Percentiles rank a stretch among this genome's conserved stretches.
These are phyloP conservation scores for Noturus placidus DNA, from an alignment of 2,113 vertebrate species.

Conservation along the genomic window DNA sequence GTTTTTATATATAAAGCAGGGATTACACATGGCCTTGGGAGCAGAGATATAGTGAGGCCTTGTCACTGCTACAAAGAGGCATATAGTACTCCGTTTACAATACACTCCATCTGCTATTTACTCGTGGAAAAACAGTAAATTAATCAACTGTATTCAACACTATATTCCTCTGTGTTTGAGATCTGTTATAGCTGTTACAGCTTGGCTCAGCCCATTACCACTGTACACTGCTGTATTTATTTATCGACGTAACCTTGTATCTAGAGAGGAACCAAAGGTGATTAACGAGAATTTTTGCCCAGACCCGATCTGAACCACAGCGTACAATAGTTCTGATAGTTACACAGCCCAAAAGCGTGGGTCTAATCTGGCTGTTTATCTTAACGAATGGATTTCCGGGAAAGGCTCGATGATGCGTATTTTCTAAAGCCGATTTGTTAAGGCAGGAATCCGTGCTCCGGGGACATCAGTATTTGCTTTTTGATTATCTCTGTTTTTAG, in stretches of 20 bases:
- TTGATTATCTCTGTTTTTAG: slow-evolving; percentile 45
- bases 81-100: background rate
- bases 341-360: slow-evolving; percentile 17
- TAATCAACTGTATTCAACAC: background rate
- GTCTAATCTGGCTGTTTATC: slow-evolving; percentile 44
- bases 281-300: background rate
- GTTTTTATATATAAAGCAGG: slow-evolving; percentile 30
- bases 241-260: background rate
- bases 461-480: slow-evolving; percentile 57
- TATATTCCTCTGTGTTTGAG: background rate
- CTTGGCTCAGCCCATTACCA: background rate
- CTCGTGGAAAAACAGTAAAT: background rate
- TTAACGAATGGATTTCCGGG: background rate
- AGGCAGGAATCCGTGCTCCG: slow-evolving; percentile 42
- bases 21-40: slow-evolving; percentile 51
- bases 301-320: slow-evolving; percentile 30
- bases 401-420: slow-evolving; percentile 46
- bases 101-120: background rate
- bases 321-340: slow-evolving; percentile 25
- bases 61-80: slow-evolving; percentile 5
- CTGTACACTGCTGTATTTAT: background rate
- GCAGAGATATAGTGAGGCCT: background rate
- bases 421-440: slow-evolving; percentile 46
- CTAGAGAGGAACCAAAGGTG: background rate
- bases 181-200: background rate